A percentile compares a stretch with the other conserved stretches of the same genome.
Conservation (phyloP, 2,113 vertebrate species). For the Anseranas semipalmata region DNA sequence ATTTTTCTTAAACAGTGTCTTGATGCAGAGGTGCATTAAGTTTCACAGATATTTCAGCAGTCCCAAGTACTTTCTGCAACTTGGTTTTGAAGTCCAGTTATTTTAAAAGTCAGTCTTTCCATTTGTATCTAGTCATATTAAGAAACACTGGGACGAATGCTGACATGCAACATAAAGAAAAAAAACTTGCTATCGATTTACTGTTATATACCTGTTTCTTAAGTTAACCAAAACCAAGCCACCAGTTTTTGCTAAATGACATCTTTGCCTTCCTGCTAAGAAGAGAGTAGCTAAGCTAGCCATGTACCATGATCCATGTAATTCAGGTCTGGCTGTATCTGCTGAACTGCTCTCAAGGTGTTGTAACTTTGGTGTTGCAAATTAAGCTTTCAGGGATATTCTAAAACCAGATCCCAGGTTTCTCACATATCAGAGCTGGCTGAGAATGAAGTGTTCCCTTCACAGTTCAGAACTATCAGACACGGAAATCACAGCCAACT, state of each 20-base stretch:
- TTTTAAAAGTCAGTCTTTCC: conserved; percentile 21
- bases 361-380: background rate
- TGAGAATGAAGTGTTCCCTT: conserved; percentile 32
- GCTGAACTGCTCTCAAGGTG: background rate
- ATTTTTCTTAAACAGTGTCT: background rate
- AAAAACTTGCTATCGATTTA: background rate
- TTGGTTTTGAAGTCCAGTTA: background rate
- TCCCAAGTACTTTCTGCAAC: background rate
- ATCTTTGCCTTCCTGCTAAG: background rate
- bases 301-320: background rate
- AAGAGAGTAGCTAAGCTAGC: background rate
- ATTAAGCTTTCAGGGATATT: conserved; percentile 4
- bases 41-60: background rate
- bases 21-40: background rate
- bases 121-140: background rate
- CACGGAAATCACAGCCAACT: conserved; percentile 6
- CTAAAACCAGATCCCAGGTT: conserved; percentile 7
- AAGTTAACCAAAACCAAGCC: background rate
- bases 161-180: background rate
- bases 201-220: background rate
- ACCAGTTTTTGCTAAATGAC: background rate
- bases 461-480: conserved; percentile 1
- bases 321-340: background rate
- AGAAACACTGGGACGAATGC: background rate
- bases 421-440: conserved; percentile 20